Base-by-base conservation (phyloP, 2,113 vertebrate genomes). In the Monopterus albus region DNA sequence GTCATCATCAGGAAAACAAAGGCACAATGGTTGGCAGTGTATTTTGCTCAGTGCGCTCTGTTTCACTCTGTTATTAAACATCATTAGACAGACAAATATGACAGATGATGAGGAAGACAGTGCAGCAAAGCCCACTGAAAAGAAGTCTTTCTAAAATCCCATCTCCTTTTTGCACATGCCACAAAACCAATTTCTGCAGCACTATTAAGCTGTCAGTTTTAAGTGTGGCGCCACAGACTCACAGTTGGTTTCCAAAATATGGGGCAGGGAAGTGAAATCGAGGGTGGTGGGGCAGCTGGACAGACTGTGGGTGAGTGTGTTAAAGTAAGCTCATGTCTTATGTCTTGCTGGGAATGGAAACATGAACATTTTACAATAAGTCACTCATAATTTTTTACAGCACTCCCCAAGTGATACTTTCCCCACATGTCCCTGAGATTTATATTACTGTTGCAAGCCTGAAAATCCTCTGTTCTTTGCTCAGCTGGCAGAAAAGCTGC, bases 191-290 rank as follows among this genome's bases (percentile, higher is more conserved):
- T 87, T 87, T 83, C 73, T 78, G 73, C 88, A 60, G 78, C 79
- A 53, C 82, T 52, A 85, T 91, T 89, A 84, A 89, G 88, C 80
- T 86, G 88, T 92, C 88, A 88, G 82, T 78, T 77, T 61, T 51
- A 77, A 87, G 80, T 64, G 87, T 87, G 90, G 90, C 88, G 89
- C 91, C 91, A 89, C 72, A 78, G 88, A 81, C 81, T 77, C 35
- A 45, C 60, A 65, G 79, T 83, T 77, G 38, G 62, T 64, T 74
- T 89, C 82, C 86, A 84, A 76, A 83, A 82, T 83, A n/a, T 53
- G 79, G 75, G 75, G 51, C 5, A 11, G 25, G 51, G 63, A 23
- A 50, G 52, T 46, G 56, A 31, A 45, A 49, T 17, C n/a, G 39
- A 53, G 21, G 26, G 40, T 7, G 18, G 29, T 12, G 39, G 57